Evolutionary conservation across 2,888 invertebrate genomes (phyloP), one percentile per base, ranked within the genome.

Genomic region (Tipula confusa): DNA sequence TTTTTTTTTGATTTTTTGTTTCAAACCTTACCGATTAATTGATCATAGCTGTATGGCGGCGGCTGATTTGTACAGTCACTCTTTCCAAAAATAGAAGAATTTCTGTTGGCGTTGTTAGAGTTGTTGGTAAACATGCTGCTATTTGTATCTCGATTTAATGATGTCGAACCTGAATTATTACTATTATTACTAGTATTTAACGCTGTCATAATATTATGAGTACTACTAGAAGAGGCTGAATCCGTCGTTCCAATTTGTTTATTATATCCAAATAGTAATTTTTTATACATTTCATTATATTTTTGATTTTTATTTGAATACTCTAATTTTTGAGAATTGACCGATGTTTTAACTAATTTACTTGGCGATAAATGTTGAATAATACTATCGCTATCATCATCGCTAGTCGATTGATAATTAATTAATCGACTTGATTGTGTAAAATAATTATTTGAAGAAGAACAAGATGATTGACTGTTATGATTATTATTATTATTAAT

Each of bases 271-370:
- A 80, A 80, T 80, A 80, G 31, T 80, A 80, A 80, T 80, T 80
- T 80, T 80, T 80, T 80, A 80, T 80, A 80, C 80, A 80, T 80
- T 80, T 80, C 80, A 80, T 80, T 80, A 29, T 31, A 80, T 33
- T 33, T 82, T 33, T 82, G 31, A 82, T 82, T 82, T 82, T 31
- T 31, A 82, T 82, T 82, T 80, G 80, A 80, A 82, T 82, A 82
- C 84, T 87, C 87, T 79, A 88, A 83, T 85, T 87, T 84, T 84
- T 87, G 88, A 84, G 87, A 88, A 84, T 88, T 88, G 15, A 88
- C 85, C n/a, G 88, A 86, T 29, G 93, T 93, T 88, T 93, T 93
- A 79, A 93, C 92, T 84, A 93, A 89, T 86, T 91, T 91, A 85
- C 92, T 92, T 83, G 88, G 87, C n/a, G 88, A 87, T 36, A 89